Evolutionary conservation across 30 jellyfish, hydroid and myxozoan species (phyloP).

Genomic region (Pelagia noctiluca): DNA sequence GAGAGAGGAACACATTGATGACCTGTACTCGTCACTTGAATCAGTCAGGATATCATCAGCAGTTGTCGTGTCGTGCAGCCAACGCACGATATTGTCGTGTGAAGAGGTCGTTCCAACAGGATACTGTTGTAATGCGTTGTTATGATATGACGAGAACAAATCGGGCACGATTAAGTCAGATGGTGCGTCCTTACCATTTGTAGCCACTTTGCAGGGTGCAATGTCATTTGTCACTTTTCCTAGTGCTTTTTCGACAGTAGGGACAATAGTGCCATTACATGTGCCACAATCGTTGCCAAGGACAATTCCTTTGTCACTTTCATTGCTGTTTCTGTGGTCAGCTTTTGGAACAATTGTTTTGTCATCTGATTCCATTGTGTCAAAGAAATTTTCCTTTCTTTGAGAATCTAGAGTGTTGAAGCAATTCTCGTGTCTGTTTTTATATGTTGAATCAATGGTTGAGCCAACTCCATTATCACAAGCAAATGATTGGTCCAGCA

Average conservation of each 20-base stretch:
- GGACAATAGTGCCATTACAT: background rate
- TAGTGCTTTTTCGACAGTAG: background rate
- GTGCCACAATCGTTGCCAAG: background rate
- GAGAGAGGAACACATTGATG: conserved; percentile 6
- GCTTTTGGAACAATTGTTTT: conserved; percentile 2
- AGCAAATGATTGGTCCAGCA: background rate
- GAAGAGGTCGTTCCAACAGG: conserved; percentile 32
- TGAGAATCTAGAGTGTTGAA: conserved; percentile 53
- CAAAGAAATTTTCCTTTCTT: conserved; percentile 16
- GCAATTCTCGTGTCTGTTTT: conserved; percentile 31
- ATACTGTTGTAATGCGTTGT: background rate
- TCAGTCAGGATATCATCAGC: conserved; percentile 48
- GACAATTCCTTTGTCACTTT: background rate
- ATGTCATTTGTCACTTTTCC: background rate
- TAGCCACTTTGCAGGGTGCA: background rate
- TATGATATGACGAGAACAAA: background rate
- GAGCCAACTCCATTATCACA: background rate
- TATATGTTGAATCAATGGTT: conserved; percentile 52
- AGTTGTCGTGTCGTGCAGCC: conserved; percentile 72
- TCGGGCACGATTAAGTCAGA: conserved; percentile 5
- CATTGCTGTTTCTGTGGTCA: background rate
- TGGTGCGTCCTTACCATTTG: background rate
- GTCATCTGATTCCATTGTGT: conserved; percentile 44
- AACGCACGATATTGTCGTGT: conserved; percentile 67
- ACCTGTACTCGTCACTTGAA: conserved; percentile 56